Base-by-base conservation (phyloP, 2,888 invertebrate species). In the Myopa tessellatipennis region DNA sequence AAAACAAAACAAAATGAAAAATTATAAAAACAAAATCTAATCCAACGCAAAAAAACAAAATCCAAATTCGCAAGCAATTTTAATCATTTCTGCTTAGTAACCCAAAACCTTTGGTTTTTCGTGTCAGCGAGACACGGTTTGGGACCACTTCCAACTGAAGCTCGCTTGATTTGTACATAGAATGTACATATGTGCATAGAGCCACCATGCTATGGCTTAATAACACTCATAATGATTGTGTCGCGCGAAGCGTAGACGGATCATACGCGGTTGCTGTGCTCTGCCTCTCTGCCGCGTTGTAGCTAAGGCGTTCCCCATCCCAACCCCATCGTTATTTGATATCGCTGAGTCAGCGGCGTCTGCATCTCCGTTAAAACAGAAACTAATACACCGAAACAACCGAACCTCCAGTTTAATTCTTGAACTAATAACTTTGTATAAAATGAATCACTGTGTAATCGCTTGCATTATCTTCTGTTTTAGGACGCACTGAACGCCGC, bases 401-500 rank as follows among this genome's bases (percentile, higher is more conserved):
- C 26, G 26, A 26, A 26, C 26, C 26, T 26, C 26, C 26, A 26
- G 26, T 69, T 69, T 45, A 69, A 50, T 70, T 70, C 16, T 38
- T 67, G n/a, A 16, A 67, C 16, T 55, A 16, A 16, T 4, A 45
- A 45, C 0, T 45, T 45, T 45, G 45, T 45, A 8, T 45, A 3
- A 45, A 45, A 8, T 6, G 10, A 45, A 45, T 45, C 45, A 45
- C 45, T 45, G 45, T 45, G 7, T 45, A 45, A 45, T 8, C 10
- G 45, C 1, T 45, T 38, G 40, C 8, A n/a, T 52, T 55, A 5
- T 70, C 36, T 38, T 36, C 63, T 36, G 1, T 63, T 63, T 75
- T 91, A 95, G 95, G 94, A 95, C 91, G 92, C 93, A 90, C 91
- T 95, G 89, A 93, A 94, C 91, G 94, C 94, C 91, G 91, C 91